These are phyloP conservation scores for Atractosteus spatula DNA, from an alignment of 2,113 vertebrate genomes.

Conservation along the genomic window DNA sequence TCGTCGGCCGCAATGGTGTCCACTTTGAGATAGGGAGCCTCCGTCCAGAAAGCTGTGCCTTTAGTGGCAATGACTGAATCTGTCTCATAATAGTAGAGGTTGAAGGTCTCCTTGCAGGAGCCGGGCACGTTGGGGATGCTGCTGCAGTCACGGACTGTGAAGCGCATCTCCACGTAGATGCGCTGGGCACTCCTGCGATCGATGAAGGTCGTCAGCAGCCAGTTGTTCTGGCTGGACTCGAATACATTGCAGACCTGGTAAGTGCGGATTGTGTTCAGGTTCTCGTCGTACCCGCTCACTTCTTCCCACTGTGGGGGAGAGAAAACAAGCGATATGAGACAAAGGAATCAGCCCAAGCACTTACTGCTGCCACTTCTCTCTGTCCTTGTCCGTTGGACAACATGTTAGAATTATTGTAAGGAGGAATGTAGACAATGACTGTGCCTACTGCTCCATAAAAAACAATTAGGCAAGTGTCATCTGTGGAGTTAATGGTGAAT, in stretches of 20 bases:
- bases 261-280: slow-evolving; percentile 97
- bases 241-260: slow-evolving; percentile 99
- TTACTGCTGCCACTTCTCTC: background rate
- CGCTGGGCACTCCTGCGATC: slow-evolving; percentile 86
- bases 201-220: slow-evolving; percentile 97
- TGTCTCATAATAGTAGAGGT: slow-evolving; percentile 95
- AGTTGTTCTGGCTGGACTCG: slow-evolving; percentile 97
- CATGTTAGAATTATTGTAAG: background rate
- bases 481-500: too few relatives aligned
- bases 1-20: slow-evolving; percentile 98
- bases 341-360: slow-evolving; percentile 5
- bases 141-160: slow-evolving; percentile 96
- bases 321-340: slow-evolving; percentile 20
- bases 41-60: slow-evolving; percentile 92
- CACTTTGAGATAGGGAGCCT: slow-evolving; percentile 97
- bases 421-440: too few relatives aligned
- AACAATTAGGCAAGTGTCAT: too few relatives aligned
- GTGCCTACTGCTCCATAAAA: too few relatives aligned
- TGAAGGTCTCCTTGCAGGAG: slow-evolving; percentile 98
- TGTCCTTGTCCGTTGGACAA: background rate
- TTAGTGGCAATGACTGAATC: slow-evolving; percentile 95
- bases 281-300: slow-evolving; percentile 97
- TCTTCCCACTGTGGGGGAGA: slow-evolving; percentile 87
- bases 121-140: slow-evolving; percentile 95
- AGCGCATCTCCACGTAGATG: slow-evolving; percentile 96